These are phyloP conservation scores for Aporophyla lueneburgensis DNA, from an alignment of 2,888 invertebrate species.

Conservation along the genomic window DNA sequence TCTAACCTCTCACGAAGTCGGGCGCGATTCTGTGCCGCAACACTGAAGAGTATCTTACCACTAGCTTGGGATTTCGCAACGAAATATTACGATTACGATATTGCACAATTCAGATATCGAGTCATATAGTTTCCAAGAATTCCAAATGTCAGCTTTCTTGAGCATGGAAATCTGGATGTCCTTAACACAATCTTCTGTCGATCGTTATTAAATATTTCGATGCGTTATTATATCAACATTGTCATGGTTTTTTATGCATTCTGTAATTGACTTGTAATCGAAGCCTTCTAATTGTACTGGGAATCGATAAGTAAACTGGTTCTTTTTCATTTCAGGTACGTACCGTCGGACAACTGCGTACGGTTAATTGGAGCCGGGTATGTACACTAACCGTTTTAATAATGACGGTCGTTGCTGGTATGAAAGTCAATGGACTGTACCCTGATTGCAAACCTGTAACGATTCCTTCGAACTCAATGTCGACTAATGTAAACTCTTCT, in stretches of 20 bases:
- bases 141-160: conserved; percentile 60
- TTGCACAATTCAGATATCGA: conserved; percentile 69
- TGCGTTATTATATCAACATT: conserved; percentile 64
- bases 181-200: conserved; percentile 53
- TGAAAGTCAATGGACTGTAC: conserved; percentile 66
- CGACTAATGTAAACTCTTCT: conserved; percentile 56
- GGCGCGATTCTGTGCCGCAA: conserved; percentile 79
- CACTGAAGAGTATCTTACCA: conserved; percentile 71
- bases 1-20: conserved; percentile 82
- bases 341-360: conserved; percentile 65
- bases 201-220: conserved; percentile 58
- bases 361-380: conserved; percentile 69
- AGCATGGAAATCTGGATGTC: conserved; percentile 57
- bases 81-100: conserved; percentile 73
- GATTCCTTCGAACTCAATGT: conserved; percentile 61
- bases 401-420: conserved; percentile 57
- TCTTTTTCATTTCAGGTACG: conserved; percentile 80
- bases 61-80: conserved; percentile 75
- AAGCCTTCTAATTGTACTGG: conserved; percentile 72
- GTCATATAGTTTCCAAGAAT: conserved; percentile 62
- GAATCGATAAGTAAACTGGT: conserved; percentile 75
- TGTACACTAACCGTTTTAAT: conserved; percentile 70
- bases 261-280: conserved; percentile 68
- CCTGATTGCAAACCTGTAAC: conserved; percentile 69
- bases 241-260: conserved; percentile 60